These are phyloP conservation scores for Hemibagrus wyckioides DNA, from an alignment of 2,113 vertebrate species.

Conservation along the genomic window DNA sequence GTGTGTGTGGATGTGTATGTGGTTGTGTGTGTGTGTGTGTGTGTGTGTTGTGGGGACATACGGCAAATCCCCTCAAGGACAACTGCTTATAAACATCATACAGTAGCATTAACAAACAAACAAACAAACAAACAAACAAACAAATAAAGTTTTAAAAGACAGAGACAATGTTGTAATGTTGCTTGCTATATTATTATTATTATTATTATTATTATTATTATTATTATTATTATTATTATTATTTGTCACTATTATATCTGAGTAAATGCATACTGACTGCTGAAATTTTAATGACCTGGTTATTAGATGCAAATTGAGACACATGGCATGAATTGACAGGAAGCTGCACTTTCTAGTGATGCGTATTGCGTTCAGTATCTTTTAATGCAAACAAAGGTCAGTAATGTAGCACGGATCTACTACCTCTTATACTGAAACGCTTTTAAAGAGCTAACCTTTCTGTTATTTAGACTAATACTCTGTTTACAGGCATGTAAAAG, in stretches of 20 bases:
- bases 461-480: background rate
- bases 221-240: background rate
- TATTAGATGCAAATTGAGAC: background rate
- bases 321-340: background rate
- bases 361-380: background rate
- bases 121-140: too few species aligned
- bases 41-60: too few species aligned
- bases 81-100: too few species aligned
- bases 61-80: too few species aligned
- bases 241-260: background rate
- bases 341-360: background rate
- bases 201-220: background rate
- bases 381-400: background rate
- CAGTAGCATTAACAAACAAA: too few species aligned
- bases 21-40: too few species aligned
- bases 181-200: background rate
- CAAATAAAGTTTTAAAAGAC: too few species aligned
- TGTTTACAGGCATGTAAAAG: slow-evolving; percentile 11
- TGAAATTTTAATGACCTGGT: background rate
- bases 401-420: background rate
- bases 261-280: background rate
- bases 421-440: background rate
- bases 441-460: background rate
- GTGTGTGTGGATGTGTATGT: too few species aligned
- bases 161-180: too few species aligned